These are phyloP conservation scores for Microcebus ravelobensis DNA, from an alignment of 2,113 vertebrate species.

Conservation along the genomic window DNA sequence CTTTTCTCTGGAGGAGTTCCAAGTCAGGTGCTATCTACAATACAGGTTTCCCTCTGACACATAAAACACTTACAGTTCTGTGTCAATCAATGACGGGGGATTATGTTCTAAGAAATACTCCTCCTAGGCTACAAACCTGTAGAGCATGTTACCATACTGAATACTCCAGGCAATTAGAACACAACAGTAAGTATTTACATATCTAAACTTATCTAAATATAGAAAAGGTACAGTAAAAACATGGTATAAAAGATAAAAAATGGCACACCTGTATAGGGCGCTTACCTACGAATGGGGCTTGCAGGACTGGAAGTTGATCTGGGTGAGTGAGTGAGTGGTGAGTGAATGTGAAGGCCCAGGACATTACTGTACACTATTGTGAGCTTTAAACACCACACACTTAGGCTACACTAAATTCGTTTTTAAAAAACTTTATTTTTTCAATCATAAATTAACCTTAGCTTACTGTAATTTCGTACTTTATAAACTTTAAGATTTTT, in stretches of 20 bases:
- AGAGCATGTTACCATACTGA: neutral
- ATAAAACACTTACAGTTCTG: neutral
- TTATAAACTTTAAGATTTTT: neutral
- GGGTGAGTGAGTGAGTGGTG: neutral
- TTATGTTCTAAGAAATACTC: neutral
- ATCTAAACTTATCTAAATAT: neutral
- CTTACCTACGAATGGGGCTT: neutral
- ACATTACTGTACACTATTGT: neutral
- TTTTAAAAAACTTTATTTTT: neutral
- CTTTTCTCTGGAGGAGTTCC: neutral
- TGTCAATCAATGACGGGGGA: neutral
- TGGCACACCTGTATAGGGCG: neutral
- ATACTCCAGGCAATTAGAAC: neutral
- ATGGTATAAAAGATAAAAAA: neutral
- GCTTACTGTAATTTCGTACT: neutral
- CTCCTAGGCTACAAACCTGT: neutral
- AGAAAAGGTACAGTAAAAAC: neutral
- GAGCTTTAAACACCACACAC: neutral
- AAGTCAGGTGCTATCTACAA: neutral
- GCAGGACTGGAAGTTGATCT: neutral
- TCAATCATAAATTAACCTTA: neutral
- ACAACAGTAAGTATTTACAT: neutral
- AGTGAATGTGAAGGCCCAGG: neutral
- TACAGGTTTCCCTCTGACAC: neutral
- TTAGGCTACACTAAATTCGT: neutral